A percentile compares a stretch with the other conserved stretches of the same genome.
Evolutionary conservation across 2,797 vertebrate genomes (phyloP).

Genomic region (Micromesistius poutassou): DNA sequence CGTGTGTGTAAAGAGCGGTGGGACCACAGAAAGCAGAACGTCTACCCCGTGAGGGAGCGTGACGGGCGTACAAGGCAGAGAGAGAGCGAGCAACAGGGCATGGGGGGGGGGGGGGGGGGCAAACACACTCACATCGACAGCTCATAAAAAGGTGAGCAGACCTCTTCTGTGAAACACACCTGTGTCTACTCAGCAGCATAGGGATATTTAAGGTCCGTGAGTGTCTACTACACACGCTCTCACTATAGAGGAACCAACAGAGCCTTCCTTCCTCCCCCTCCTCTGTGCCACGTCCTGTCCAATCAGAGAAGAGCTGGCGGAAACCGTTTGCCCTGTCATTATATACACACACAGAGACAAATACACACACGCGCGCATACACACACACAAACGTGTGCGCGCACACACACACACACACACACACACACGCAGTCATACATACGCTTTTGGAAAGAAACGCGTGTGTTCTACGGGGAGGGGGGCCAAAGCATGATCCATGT

Average conservation of each 20-base stretch:
- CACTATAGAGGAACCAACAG: constrained; percentile 53
- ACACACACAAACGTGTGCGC: no score
- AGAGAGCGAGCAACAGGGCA: constrained; percentile 65
- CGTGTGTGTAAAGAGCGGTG: constrained; percentile 71
- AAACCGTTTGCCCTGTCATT: constrained; percentile 60
- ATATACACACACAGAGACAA: constrained; percentile 48
- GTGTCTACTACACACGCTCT: constrained; percentile 60
- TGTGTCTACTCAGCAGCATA: constrained; percentile 63
- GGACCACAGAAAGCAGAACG: constrained; percentile 77
- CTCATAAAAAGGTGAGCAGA: constrained; percentile 54
- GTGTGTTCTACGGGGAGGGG: constrained; percentile 24
- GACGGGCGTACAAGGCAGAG: constrained; percentile 74
- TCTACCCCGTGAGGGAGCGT: constrained; percentile 68
- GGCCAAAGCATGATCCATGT: not conserved
- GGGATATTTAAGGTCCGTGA: constrained; percentile 70
- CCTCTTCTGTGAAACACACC: constrained; percentile 48
- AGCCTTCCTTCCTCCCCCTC: constrained; percentile 41
- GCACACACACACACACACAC: constrained; percentile 34
- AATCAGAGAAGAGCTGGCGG: constrained; percentile 44
- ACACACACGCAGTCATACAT: constrained; percentile 34
- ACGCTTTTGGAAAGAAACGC: constrained; percentile 13
- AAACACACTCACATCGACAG: constrained; percentile 2
- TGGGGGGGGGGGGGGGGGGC: constrained; percentile 42
- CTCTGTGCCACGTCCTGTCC: constrained; percentile 25
- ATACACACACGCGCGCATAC: constrained; percentile 43